Conservation (phyloP, 2,888 invertebrate species). For the Andrena minutula region DNA sequence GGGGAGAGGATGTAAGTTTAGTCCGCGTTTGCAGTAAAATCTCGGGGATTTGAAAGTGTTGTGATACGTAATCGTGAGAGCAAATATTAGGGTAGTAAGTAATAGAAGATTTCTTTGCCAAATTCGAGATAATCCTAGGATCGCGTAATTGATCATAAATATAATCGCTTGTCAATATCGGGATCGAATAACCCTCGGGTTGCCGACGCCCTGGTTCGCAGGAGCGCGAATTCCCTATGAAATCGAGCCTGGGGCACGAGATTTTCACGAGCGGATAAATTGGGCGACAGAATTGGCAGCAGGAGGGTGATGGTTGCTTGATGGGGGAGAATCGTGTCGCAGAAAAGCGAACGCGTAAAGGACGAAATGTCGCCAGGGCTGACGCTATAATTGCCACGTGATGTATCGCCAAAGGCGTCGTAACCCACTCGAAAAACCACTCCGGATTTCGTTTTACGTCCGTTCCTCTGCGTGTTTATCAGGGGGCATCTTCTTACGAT, state of each 20-base stretch:
- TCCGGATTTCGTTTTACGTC: constrained; percentile 34
- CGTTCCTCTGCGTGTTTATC: not conserved
- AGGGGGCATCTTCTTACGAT: not conserved
- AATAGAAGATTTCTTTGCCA: not conserved
- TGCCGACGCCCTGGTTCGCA: constrained; percentile 26
- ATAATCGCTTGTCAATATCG: constrained; percentile 34
- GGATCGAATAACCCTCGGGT: constrained; percentile 40
- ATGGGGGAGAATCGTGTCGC: constrained; percentile 58
- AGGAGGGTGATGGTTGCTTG: constrained; percentile 50
- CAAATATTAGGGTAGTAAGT: not conserved
- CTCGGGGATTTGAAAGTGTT: not conserved
- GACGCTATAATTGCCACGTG: constrained; percentile 74
- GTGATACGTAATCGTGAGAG: not conserved
- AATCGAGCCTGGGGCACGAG: constrained; percentile 61
- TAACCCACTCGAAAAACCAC: constrained; percentile 25
- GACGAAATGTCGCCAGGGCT: constrained; percentile 62
- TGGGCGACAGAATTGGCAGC: constrained; percentile 75
- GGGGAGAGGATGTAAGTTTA: no score
- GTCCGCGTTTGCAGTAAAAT: no score
- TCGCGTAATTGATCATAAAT: not conserved
- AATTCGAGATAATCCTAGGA: not conserved
- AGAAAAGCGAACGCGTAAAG: constrained; percentile 56
- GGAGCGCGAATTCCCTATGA: constrained; percentile 55
- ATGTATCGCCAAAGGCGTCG: constrained; percentile 66
- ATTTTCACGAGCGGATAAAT: constrained; percentile 76